These are phyloP conservation scores for Scalopus aquaticus DNA, from an alignment of 2,113 vertebrate genomes.

Conservation along the genomic window DNA sequence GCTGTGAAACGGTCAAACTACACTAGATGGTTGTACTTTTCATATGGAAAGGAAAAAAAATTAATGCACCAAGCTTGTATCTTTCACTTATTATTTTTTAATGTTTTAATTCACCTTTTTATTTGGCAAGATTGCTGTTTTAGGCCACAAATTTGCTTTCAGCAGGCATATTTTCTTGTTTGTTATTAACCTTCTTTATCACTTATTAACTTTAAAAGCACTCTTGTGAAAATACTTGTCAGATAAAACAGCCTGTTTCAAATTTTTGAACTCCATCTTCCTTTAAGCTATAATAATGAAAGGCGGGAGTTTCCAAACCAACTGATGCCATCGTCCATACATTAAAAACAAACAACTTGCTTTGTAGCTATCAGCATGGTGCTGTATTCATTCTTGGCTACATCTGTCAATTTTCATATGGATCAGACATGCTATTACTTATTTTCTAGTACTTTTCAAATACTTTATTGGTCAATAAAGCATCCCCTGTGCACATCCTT, in stretches of 20 bases:
- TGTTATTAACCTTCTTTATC: constrained; percentile 62
- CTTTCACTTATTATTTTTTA: constrained; percentile 36
- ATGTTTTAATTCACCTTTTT: constrained; percentile 51
- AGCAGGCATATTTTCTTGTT: constrained; percentile 52
- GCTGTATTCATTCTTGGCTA: background rate
- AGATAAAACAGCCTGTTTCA: constrained; percentile 3
- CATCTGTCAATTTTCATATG: background rate
- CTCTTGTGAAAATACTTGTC: constrained; percentile 39
- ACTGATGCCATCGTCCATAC: background rate
- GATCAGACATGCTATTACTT: background rate
- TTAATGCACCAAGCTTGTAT: background rate
- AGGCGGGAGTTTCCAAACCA: background rate
- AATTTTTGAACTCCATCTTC: constrained; percentile 24
- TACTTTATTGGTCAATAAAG: background rate
- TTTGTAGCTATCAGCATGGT: background rate
- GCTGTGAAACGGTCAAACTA: background rate
- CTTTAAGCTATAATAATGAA: background rate
- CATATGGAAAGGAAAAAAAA: background rate
- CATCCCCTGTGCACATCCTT: background rate
- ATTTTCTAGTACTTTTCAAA: background rate
- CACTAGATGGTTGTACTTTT: background rate
- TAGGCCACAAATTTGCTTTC: constrained; percentile 53
- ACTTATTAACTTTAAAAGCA: constrained; percentile 65
- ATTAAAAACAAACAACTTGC: background rate
- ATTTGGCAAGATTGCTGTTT: constrained; percentile 53